Evolutionary conservation across 2,888 invertebrate genomes (phyloP), one percentile per base, ranked within the genome.

Genomic region (Druceiella hillmani): DNA sequence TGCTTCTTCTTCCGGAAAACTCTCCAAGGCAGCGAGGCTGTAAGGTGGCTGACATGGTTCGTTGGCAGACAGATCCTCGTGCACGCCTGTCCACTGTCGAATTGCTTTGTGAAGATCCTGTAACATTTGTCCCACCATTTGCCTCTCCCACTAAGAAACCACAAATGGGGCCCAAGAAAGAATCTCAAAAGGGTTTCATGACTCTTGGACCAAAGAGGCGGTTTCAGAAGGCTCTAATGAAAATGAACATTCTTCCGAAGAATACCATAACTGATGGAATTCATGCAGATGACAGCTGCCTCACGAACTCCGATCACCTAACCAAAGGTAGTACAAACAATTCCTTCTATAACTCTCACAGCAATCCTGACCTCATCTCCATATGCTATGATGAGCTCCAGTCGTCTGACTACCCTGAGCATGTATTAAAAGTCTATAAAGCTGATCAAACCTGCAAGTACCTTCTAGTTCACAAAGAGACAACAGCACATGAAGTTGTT

Each of bases 361-460:
- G 89, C 55, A 91, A 91, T 67, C 91, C 91, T 6, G 91, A 92
- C 63, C 71, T 92, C 47, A 86, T 84, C 62, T 82, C 83, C 38
- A 75, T 83, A 52, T 86, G 86, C 57, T 89, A 87, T 63, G 88
- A 89, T 57, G 89, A 88, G 54, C 68, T 80, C 33, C 76, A 84
- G 50, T 78, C 83, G 35, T 76, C 84, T 9, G 91, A 92, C 62
- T 90, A 86, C 62, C 95, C 97, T 3, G 97, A 98, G 62, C 95
- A 98, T 68, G 98, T 98, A 17, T 75, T 99, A 30, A 98, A 98
- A 73, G 88, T 90, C 35, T 98, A 83, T 68, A 89, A 87, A 70
- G 85, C 92, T 16, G 98, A 99, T 68, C 98, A 98, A 71, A 91
- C 92, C 25, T 98, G 90, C 77, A 97, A 98, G 70, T 98, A 94